These are phyloP conservation scores for Eurois occulta DNA, from an alignment of 2,888 invertebrate species.

Conservation along the genomic window DNA sequence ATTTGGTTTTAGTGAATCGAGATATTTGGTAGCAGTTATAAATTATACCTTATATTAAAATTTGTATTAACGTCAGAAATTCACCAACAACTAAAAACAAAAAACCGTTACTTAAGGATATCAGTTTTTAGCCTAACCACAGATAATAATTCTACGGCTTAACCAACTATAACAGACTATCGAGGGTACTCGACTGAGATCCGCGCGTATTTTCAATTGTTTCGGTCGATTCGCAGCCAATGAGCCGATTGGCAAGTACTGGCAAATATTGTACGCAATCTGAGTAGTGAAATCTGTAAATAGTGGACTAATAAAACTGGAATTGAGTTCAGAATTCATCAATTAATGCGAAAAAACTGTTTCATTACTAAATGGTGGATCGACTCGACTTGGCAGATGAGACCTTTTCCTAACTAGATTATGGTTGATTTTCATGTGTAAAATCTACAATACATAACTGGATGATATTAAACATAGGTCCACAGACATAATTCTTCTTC, in stretches of 20 bases:
- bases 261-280: background rate
- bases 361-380: background rate
- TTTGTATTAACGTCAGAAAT: background rate
- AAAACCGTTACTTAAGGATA: background rate
- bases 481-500: background rate
- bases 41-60: too few relatives aligned
- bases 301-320: background rate
- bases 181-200: conserved; percentile 9
- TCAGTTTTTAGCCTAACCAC: conserved; percentile 1
- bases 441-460: background rate
- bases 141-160: too few relatives aligned
- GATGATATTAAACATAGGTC: background rate
- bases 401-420: background rate
- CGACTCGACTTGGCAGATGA: background rate
- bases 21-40: too few relatives aligned
- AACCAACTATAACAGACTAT: background rate
- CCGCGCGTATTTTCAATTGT: conserved; percentile 33
- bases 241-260: conserved; percentile 14
- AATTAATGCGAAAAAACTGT: background rate
- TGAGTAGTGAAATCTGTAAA: background rate
- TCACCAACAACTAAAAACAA: background rate
- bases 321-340: background rate
- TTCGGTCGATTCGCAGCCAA: conserved; percentile 30
- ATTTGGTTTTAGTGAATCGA: too few relatives aligned
- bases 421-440: background rate